Percentiles rank a stretch among this genome's conserved stretches.
These are phyloP conservation scores for Rhabdophis nuchalis DNA, from an alignment of 2,797 vertebrate genomes.

Conservation along the genomic window DNA sequence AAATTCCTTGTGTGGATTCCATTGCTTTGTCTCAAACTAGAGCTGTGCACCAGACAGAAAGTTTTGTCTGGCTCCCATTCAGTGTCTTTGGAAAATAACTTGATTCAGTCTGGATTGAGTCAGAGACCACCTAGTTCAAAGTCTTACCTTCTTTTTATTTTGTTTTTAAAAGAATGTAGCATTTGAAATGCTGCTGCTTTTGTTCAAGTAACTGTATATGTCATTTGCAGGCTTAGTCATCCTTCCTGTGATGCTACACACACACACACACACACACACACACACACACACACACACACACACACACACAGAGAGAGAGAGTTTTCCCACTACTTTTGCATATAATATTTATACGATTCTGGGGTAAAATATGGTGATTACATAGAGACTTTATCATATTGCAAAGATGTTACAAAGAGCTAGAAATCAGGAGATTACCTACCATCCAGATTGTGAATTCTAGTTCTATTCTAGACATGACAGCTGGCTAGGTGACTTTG, in stretches of 20 bases:
- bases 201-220: neutral
- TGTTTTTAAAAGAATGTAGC: neutral
- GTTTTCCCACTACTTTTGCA: neutral
- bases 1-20: neutral
- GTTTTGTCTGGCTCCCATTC: neutral
- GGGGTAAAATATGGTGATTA: neutral
- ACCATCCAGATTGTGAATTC: neutral
- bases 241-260: neutral
- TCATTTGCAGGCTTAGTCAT: neutral
- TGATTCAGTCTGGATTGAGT: neutral
- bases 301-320: too few relatives aligned
- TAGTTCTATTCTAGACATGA: neutral
- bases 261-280: neutral
- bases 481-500: neutral
- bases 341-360: neutral
- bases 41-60: neutral
- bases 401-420: neutral
- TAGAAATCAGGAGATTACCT: neutral
- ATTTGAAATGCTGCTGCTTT: neutral
- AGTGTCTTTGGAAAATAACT: neutral
- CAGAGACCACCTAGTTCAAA: neutral
- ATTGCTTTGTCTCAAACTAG: neutral
- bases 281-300: too few relatives aligned
- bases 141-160: neutral
- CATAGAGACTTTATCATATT: neutral